A percentile compares a stretch with the other conserved stretches of the same genome.
Conservation (phyloP, 2,797 vertebrate genomes). For the Capromys pilorides region DNA sequence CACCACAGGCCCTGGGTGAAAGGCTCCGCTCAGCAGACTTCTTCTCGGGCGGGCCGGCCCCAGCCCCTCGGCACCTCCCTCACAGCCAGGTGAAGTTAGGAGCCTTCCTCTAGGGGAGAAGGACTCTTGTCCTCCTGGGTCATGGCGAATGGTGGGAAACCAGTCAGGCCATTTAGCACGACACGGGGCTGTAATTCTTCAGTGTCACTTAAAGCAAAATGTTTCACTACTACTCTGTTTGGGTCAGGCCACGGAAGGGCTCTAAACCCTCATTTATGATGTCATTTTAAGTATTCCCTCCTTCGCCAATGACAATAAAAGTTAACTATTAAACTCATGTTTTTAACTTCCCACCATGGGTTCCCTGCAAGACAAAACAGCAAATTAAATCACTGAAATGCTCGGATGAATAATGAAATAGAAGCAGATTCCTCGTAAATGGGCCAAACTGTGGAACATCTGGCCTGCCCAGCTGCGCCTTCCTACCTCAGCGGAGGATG, state of each 20-base stretch:
- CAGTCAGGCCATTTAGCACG: constrained; percentile 42
- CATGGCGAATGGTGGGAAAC: constrained; percentile 34
- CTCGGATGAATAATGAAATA: constrained; percentile 66
- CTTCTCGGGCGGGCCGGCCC: neutral
- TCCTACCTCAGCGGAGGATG: constrained; percentile 62
- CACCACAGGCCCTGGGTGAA: neutral
- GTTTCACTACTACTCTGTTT: constrained; percentile 13
- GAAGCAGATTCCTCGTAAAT: constrained; percentile 68
- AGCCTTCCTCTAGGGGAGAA: constrained; percentile 27
- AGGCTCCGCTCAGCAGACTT: neutral
- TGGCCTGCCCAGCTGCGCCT: constrained; percentile 75
- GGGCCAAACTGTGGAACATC: constrained; percentile 73
- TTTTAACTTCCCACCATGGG: constrained; percentile 79
- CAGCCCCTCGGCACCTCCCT: neutral
- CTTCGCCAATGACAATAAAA: constrained; percentile 82
- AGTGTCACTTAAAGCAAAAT: constrained; percentile 57
- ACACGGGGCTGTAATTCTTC: constrained; percentile 63
- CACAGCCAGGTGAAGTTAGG: neutral
- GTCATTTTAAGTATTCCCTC: constrained; percentile 69
- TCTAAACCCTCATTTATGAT: constrained; percentile 70
- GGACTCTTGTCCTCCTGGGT: neutral
- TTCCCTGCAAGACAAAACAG: constrained; percentile 77
- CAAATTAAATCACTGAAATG: constrained; percentile 75
- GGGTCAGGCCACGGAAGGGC: constrained; percentile 10
- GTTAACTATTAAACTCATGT: constrained; percentile 85